Conservation (phyloP, 2,113 vertebrate species). For the Oxyruncus cristatus region DNA sequence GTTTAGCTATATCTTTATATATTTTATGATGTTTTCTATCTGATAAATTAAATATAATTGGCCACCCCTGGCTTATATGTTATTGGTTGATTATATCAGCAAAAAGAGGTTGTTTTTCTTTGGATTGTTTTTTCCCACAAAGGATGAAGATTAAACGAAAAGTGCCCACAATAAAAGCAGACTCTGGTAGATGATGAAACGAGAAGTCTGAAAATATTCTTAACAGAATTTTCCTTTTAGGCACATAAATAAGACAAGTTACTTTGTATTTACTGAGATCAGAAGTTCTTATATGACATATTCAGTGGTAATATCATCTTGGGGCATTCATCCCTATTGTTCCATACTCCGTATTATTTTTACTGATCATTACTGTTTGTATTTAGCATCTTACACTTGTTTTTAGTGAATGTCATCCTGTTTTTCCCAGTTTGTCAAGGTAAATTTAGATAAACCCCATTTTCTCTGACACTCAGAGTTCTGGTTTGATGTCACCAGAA, state of each 20-base stretch:
- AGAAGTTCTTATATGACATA: background rate
- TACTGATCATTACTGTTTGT: background rate
- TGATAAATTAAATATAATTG: background rate
- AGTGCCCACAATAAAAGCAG: background rate
- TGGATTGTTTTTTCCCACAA: background rate
- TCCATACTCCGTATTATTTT: background rate
- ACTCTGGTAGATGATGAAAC: background rate
- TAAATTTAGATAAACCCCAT: background rate
- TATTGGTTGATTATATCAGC: background rate
- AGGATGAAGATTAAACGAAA: background rate
- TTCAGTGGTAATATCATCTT: background rate
- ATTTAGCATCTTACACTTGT: background rate
- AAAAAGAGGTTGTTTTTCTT: background rate
- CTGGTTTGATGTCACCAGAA: background rate
- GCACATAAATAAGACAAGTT: background rate
- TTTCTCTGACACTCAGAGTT: background rate
- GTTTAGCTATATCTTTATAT: background rate
- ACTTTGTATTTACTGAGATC: conserved; percentile 19
- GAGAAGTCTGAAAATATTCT: background rate
- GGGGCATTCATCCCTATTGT: background rate
- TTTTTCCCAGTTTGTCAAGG: background rate
- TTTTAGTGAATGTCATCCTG: background rate
- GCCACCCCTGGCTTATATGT: background rate
- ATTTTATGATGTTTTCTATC: background rate
- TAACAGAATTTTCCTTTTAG: background rate